Evolutionary conservation across 2,113 vertebrate species (phyloP).

Genomic region (Hyla sarda): DNA sequence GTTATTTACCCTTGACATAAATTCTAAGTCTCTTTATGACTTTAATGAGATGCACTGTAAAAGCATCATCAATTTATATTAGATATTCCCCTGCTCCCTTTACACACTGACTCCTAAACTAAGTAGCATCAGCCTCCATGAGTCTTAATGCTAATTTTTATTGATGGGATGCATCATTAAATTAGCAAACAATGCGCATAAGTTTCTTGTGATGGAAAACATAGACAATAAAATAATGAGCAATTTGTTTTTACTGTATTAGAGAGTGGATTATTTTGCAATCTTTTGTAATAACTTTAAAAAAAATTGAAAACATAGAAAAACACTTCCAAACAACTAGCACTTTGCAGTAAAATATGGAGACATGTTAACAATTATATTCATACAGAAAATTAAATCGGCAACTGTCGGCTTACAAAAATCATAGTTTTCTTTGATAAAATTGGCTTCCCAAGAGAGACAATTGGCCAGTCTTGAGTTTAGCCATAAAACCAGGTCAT

Average conservation of each 20-base stretch:
- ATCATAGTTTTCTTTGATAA: neutral
- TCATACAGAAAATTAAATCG: neutral
- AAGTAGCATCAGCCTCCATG: slow-evolving; percentile 63
- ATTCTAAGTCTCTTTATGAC: slow-evolving; percentile 71
- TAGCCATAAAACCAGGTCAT: too few species aligned
- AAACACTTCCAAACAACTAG: neutral
- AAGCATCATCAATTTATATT: slow-evolving; percentile 74
- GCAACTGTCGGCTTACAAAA: neutral
- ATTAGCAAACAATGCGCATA: slow-evolving; percentile 66
- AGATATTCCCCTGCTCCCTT: slow-evolving; percentile 67
- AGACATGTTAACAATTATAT: neutral
- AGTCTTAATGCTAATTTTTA: slow-evolving; percentile 72
- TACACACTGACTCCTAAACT: slow-evolving; percentile 66
- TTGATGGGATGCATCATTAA: slow-evolving; percentile 69
- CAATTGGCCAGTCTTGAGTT: too few species aligned
- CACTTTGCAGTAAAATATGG: neutral
- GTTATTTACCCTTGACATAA: slow-evolving; percentile 75
- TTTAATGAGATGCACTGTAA: slow-evolving; percentile 74
- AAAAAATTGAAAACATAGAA: neutral
- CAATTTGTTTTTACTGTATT: slow-evolving; percentile 46
- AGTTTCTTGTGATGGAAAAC: slow-evolving; percentile 62
- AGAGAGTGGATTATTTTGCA: slow-evolving; percentile 34
- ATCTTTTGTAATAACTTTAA: slow-evolving; percentile 49
- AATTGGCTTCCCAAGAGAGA: neutral
- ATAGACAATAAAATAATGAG: slow-evolving; percentile 63